Percentiles rank a stretch among this genome's conserved stretches.
phyloP scores from a whole-genome alignment of 2,113 vertebrate species.

The Chinchilla lanigera region DNA sequence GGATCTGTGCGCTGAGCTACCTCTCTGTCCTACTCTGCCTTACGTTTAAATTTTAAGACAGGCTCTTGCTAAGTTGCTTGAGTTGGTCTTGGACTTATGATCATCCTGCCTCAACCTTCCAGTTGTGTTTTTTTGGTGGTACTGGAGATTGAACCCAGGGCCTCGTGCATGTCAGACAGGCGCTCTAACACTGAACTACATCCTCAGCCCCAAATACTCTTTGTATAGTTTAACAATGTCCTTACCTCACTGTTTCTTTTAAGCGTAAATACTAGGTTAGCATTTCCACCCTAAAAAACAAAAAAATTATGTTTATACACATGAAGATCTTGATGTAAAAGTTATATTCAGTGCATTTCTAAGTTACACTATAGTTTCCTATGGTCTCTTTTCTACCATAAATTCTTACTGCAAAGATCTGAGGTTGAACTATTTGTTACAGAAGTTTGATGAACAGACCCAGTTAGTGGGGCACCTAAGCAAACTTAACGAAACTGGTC shows the following conservation, averaged over 20 bases:
- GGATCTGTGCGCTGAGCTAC: background rate
- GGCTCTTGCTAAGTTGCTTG: background rate
- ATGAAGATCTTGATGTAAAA: slow-evolving; percentile 37
- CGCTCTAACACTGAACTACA: background rate
- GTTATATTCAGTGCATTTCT: slow-evolving; percentile 25
- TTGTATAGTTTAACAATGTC: background rate
- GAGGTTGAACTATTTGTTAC: background rate
- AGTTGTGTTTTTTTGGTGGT: background rate
- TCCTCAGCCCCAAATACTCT: background rate
- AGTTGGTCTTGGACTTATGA: background rate
- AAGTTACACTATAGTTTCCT: background rate
- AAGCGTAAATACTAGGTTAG: slow-evolving; percentile 92
- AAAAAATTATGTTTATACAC: slow-evolving; percentile 64
- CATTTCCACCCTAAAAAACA: slow-evolving; percentile 92
- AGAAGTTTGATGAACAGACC: background rate
- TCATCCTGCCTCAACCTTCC: background rate
- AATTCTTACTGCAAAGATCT: background rate
- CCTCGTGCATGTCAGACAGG: background rate
- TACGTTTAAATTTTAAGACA: background rate
- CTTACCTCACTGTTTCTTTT: slow-evolving; percentile 98
- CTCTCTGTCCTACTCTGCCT: background rate
- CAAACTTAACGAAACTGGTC: background rate
- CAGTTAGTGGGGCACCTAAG: background rate
- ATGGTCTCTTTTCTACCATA: background rate
- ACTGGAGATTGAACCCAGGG: background rate